Base-by-base conservation (phyloP, 2,113 vertebrate genomes). In the Nycticebus coucang region DNA sequence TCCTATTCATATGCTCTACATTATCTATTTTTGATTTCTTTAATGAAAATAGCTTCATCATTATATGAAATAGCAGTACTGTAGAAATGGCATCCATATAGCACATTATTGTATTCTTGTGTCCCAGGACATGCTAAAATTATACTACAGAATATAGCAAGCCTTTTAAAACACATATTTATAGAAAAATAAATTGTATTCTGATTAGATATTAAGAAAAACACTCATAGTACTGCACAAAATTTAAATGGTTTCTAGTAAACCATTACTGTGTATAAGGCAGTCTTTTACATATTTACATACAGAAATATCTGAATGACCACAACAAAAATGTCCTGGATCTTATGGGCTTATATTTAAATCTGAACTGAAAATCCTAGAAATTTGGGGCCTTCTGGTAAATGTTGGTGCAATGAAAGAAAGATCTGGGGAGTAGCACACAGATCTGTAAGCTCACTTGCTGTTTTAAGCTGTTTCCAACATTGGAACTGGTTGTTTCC, bases 91-190 rank as follows among this genome's bases (percentile, higher is more conserved):
- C 45, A 89, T 41, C 30, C 26, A 60, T 64, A 5, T 59, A 79
- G 35, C 26, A 93, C 9, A 92, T 6, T 11, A 59, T 19, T 89
- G 11, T 50, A 93, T 82, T 92, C 17, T 77, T 96, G 87, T 93
- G 60, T 60, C 41, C 50, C 22, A 85, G 75, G 8, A 68, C 15
- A 85, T 45, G 26, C 55, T 93, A 83, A 96, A 72, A 30, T 93
- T 82, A 83, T 10, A 79, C 37, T 21, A 78, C 91, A 95, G 93
- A 66, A 24, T 4, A 80, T 26, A 60, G n/a, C 19, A 66, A 33
- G 9, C 3, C 35, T 92, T 96, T 94, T 45, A 81, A 96, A 94
- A 87, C 37, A 81, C 8, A 74, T 8, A 71, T 60, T 92, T 95
- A 85, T 3, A 93, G 37, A 88, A 95, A 93, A 95, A 74, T 9